Percentiles rank a stretch among this genome's conserved stretches.
Conservation (phyloP, 2,888 invertebrate species). For the Altica lythri region DNA sequence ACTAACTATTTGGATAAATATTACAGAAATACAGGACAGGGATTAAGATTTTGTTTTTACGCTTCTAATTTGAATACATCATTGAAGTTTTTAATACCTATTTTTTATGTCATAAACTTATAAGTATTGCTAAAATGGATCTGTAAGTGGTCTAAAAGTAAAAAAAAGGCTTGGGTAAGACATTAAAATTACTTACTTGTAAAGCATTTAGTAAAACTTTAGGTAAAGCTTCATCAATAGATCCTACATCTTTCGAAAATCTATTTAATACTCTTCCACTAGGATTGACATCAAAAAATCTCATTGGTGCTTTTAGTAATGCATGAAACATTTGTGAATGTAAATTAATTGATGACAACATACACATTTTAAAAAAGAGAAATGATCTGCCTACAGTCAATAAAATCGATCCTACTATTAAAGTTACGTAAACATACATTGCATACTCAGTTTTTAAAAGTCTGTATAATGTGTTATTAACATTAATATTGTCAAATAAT, state of each 20-base stretch:
- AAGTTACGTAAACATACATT: slow-evolving; percentile 60
- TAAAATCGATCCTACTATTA: slow-evolving; percentile 63
- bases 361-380: slow-evolving; percentile 73
- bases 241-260: slow-evolving; percentile 83
- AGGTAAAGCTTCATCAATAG: slow-evolving; percentile 75
- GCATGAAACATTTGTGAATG: slow-evolving; percentile 79
- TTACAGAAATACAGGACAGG: too few relatives aligned
- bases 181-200: slow-evolving; percentile 56
- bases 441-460: slow-evolving; percentile 37
- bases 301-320: slow-evolving; percentile 61
- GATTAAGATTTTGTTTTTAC: too few relatives aligned
- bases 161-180: too few relatives aligned
- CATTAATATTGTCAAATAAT: slow-evolving; percentile 12
- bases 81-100: too few relatives aligned
- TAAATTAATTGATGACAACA: slow-evolving; percentile 72
- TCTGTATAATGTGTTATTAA: not conserved
- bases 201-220: slow-evolving; percentile 66
- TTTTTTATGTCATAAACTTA: too few relatives aligned
- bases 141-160: too few relatives aligned
- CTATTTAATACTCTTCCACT: slow-evolving; percentile 77
- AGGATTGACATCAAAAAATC: slow-evolving; percentile 85
- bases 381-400: slow-evolving; percentile 68
- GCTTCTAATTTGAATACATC: too few relatives aligned
- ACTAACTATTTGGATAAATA: too few relatives aligned
- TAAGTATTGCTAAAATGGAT: too few relatives aligned